Evolutionary conservation across 2,888 invertebrate genomes (phyloP).

Genomic region (Trissolcus japonicus): DNA sequence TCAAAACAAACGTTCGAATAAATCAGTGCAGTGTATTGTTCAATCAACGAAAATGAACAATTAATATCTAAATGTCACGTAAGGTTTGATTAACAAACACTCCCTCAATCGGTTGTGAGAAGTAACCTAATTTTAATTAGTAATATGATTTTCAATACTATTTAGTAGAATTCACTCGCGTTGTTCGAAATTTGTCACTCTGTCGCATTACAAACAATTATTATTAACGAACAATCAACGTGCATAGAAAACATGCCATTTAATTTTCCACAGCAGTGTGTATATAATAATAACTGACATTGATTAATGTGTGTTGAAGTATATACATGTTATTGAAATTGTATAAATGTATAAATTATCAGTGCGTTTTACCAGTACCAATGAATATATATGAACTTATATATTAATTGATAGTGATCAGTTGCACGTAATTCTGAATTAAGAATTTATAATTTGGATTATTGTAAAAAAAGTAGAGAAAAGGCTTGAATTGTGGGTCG

Average conservation of each 20-base stretch:
- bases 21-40: no score
- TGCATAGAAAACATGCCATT: constrained; percentile 4
- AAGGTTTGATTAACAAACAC: neutral
- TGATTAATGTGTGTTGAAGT: constrained; percentile 3
- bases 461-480: no score
- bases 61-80: neutral
- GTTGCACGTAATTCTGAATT: no score
- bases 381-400: no score
- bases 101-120: neutral
- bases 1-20: no score
- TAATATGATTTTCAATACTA: neutral
- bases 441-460: no score
- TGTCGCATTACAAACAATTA: constrained; percentile 1
- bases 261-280: neutral
- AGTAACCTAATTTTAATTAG: constrained; percentile 1
- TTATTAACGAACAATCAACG: constrained; percentile 2
- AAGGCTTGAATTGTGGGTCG: no score
- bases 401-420: no score
- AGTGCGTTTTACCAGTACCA: no score
- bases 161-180: neutral
- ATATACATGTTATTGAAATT: neutral
- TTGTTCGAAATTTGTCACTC: neutral
- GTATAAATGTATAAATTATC: no score
- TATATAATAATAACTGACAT: neutral
- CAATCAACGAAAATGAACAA: neutral